Percentiles rank a stretch among this genome's conserved stretches.
phyloP scores from a whole-genome alignment of 2,797 vertebrate species.

The Pantherophis alleghaniensis region DNA sequence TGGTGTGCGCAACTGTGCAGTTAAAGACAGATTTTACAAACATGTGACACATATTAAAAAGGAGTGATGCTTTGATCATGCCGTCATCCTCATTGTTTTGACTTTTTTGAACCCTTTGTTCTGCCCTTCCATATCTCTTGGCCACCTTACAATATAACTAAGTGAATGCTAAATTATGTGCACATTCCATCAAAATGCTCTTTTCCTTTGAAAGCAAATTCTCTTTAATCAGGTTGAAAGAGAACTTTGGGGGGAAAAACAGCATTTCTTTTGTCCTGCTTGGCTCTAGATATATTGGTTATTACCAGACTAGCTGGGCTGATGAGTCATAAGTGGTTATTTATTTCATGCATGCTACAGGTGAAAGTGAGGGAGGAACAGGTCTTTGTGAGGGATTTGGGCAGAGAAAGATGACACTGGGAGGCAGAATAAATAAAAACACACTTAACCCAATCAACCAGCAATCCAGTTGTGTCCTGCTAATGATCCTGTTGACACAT shows the following conservation, averaged over 20 bases:
- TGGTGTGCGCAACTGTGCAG: not conserved
- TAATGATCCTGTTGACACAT: not conserved
- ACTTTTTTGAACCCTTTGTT: not conserved
- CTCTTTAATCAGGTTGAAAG: not conserved
- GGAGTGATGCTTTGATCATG: not conserved
- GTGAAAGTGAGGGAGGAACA: not conserved
- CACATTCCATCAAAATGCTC: not conserved
- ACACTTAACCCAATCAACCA: not conserved
- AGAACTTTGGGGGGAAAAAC: not conserved
- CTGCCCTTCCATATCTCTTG: not conserved
- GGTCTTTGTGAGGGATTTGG: not conserved
- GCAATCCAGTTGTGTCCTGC: not conserved
- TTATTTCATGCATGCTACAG: not conserved
- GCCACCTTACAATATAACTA: not conserved
- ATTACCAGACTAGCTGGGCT: not conserved
- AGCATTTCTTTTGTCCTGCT: not conserved
- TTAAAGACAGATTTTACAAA: not conserved
- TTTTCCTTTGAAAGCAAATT: not conserved
- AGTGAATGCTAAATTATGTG: not conserved
- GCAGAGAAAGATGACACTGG: not conserved
- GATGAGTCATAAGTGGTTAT: not conserved
- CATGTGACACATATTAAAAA: not conserved
- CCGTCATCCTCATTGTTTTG: not conserved
- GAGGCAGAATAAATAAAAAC: not conserved
- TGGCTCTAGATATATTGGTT: not conserved